A percentile compares a stretch with the other conserved stretches of the same genome.
Conservation (phyloP, 2,888 invertebrate species). For the Cephus sareptanus region DNA sequence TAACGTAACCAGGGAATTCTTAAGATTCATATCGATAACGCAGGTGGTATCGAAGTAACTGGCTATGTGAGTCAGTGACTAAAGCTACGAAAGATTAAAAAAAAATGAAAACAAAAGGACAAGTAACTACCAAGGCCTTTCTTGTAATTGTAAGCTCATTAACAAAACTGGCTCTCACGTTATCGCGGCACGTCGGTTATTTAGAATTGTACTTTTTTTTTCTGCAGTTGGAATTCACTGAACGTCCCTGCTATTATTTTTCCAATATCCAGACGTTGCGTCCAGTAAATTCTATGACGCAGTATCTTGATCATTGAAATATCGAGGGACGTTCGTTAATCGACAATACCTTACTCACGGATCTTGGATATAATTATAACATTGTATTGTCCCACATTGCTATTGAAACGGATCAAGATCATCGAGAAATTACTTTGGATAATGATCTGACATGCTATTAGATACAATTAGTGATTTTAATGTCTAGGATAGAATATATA, state of each 20-base stretch:
- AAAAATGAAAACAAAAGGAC: not conserved
- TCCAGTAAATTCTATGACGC: not conserved
- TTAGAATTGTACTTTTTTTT: not conserved
- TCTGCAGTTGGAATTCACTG: not conserved
- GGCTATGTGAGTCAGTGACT: not conserved
- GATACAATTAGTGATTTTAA: not conserved
- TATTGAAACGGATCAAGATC: not conserved
- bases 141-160: not conserved
- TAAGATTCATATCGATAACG: not conserved
- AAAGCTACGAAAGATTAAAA: not conserved
- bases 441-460: not conserved
- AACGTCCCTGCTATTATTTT: not conserved
- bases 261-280: not conserved
- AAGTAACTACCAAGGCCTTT: not conserved
- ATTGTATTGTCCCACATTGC: not conserved
- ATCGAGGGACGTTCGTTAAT: not conserved
- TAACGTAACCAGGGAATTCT: not conserved
- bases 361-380: not conserved
- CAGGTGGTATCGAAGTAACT: not conserved
- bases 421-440: not conserved
- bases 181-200: not conserved
- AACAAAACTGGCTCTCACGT: not conserved
- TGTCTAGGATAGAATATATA: no score
- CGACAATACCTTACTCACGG: not conserved
- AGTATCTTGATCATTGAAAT: not conserved